Conservation (phyloP, 2,888 invertebrate species). For the Stictocephala bisonia region DNA sequence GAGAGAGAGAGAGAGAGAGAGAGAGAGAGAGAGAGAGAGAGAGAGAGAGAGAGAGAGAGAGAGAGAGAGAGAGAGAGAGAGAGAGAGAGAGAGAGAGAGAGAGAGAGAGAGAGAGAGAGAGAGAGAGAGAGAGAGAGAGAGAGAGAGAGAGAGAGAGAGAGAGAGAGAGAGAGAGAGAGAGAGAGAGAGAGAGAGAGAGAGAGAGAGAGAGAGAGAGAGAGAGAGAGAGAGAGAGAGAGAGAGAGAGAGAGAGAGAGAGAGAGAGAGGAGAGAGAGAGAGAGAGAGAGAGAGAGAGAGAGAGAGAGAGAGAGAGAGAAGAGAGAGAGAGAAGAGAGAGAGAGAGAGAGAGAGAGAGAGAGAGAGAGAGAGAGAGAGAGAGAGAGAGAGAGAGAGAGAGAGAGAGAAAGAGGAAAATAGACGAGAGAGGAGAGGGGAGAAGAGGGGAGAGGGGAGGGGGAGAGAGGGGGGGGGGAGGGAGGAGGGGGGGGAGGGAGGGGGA, state of each 20-base stretch:
- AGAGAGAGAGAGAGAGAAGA: not conserved
- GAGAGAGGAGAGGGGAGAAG: not conserved
- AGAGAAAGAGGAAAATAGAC: not conserved
- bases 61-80: not conserved
- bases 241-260: not conserved
- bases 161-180: not conserved
- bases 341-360: not conserved
- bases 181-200: not conserved
- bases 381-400: not conserved
- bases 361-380: slow-evolving; percentile 7
- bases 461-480: not conserved
- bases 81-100: not conserved
- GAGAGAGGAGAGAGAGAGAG: not conserved
- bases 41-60: slow-evolving; percentile 1
- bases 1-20: not conserved
- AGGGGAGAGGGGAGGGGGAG: not conserved
- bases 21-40: not conserved
- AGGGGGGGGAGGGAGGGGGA: not conserved
- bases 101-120: not conserved
- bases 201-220: not conserved
- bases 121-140: not conserved
- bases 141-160: not conserved
- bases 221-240: not conserved
- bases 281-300: not conserved
- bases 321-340: not conserved